Evolutionary conservation across 2,888 invertebrate genomes (phyloP).

Genomic region (Diabrotica balteata): DNA sequence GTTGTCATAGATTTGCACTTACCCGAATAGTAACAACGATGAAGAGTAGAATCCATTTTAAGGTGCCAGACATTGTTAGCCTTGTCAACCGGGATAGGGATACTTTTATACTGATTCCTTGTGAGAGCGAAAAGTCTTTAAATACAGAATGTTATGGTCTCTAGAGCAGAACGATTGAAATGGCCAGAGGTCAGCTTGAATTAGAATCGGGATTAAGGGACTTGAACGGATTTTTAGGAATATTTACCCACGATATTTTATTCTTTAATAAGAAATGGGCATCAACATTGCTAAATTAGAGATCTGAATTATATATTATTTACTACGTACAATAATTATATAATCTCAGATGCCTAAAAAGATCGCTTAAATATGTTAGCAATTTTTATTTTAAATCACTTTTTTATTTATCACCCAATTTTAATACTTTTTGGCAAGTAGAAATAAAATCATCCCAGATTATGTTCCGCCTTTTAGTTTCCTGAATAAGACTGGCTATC

Average conservation of each 20-base stretch:
- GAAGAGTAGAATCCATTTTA: conserved; percentile 39
- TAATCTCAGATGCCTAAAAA: no score
- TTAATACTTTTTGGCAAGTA: no score
- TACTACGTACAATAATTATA: no score
- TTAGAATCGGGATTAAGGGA: conserved; percentile 58
- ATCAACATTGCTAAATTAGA: background rate
- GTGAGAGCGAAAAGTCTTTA: conserved; percentile 29
- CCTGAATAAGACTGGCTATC: no score
- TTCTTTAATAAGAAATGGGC: conserved; percentile 25
- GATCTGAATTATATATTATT: no score
- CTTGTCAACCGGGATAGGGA: conserved; percentile 29
- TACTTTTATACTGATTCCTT: conserved; percentile 32
- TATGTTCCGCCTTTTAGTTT: no score
- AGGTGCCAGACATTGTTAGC: conserved; percentile 24
- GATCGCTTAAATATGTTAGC: no score
- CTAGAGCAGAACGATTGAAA: conserved; percentile 48
- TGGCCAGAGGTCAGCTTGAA: conserved; percentile 52
- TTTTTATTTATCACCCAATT: no score
- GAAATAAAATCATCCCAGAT: no score
- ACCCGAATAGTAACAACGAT: conserved; percentile 41
- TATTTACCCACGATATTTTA: conserved; percentile 40
- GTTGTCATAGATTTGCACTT: conserved; percentile 29
- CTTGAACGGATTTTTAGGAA: conserved; percentile 42
- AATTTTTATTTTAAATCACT: no score
- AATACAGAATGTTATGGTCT: conserved; percentile 55